A percentile compares a stretch with the other conserved stretches of the same genome.
Evolutionary conservation across 2,797 vertebrate genomes (phyloP).

Genomic region (Gymnocypris eckloni): DNA sequence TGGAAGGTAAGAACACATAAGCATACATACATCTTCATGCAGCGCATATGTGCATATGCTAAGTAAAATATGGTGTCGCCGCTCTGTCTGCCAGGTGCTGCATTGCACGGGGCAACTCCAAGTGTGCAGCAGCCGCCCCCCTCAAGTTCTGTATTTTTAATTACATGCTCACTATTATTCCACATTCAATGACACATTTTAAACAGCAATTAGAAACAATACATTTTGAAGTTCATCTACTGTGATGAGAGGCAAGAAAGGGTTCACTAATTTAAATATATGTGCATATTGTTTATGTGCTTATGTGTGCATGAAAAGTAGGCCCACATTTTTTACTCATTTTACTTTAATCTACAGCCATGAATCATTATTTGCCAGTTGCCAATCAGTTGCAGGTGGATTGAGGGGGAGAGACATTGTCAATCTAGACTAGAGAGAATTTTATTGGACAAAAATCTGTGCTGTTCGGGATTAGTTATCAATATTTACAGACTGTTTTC

Average conservation of each 20-base stretch:
- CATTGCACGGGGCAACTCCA: constrained; percentile 87
- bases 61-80: background rate
- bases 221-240: constrained; percentile 89
- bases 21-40: background rate
- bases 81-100: constrained; percentile 77
- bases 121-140: constrained; percentile 77
- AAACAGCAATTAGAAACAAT: too few species aligned
- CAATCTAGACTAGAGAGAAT: background rate
- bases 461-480: background rate
- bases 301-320: background rate
- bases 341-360: background rate
- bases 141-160: constrained; percentile 77
- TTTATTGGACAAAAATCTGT: background rate
- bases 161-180: too few species aligned
- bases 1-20: constrained; percentile 80
- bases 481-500: background rate
- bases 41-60: background rate
- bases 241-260: constrained; percentile 85
- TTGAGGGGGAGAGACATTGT: background rate
- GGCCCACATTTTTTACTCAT: background rate
- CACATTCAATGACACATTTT: too few species aligned
- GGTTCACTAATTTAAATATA: background rate
- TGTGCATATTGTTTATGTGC: background rate
- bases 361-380: background rate
- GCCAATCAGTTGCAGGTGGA: background rate